These are phyloP conservation scores for Mystacornis crossleyi DNA, from an alignment of 2,113 vertebrate species.

Conservation along the genomic window DNA sequence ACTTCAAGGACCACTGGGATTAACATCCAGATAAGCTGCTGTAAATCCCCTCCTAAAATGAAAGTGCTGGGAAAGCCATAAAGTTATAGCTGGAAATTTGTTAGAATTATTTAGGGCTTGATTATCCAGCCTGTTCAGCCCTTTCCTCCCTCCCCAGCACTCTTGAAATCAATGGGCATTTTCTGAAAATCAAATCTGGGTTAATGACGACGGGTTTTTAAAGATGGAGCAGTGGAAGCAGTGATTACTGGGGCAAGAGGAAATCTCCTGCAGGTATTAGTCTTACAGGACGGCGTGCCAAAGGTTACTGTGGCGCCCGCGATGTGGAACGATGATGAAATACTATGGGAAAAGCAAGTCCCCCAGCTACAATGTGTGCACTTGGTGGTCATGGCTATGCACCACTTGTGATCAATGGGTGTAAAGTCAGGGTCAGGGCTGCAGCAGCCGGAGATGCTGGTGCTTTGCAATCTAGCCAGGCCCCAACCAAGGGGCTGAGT, in stretches of 20 bases:
- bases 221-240: conserved; percentile 37
- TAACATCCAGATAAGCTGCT: not conserved
- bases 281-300: conserved; percentile 56
- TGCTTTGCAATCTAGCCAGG: conserved; percentile 60
- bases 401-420: conserved; percentile 76
- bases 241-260: conserved; percentile 56
- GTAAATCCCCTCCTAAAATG: not conserved
- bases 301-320: conserved; percentile 52
- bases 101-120: not conserved
- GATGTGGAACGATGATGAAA: conserved; percentile 74
- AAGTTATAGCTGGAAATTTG: not conserved
- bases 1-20: not conserved
- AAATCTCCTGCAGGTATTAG: conserved; percentile 75
- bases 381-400: conserved; percentile 74
- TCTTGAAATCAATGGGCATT: not conserved
- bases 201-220: conserved; percentile 29
- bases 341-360: conserved; percentile 73
- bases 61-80: not conserved
- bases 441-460: conserved; percentile 67
- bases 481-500: conserved; percentile 70
- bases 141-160: not conserved
- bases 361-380: conserved; percentile 57
- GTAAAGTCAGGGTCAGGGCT: conserved; percentile 74
- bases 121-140: not conserved
- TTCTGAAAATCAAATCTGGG: not conserved